Base-by-base conservation (phyloP, 1,140 invertebrate genomes). In the Dolichoris vasculosae region DNA sequence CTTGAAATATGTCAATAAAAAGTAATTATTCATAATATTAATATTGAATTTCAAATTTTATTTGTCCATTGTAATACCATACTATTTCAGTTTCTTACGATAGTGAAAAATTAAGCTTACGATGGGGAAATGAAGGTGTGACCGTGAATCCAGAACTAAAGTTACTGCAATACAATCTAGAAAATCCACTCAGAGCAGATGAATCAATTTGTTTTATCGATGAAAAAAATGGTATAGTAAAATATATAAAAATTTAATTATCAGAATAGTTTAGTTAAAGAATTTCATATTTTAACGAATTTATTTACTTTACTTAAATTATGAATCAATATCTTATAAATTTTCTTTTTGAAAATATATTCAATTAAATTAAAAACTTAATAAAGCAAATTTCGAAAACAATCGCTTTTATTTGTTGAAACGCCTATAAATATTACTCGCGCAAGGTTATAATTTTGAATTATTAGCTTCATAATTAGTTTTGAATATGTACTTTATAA, bases 121-220 rank as follows among this genome's bases (percentile, higher is more conserved):
- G 94, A 82, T 96, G 96, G 96, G 95, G 94, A 51, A 94, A 94
- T 82, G 93, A 94, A 2, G 96, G 96, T 0, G 96, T 97, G 0
- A 96, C 94, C 0, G 95, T 97, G 13, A 97, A 96, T 92, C 96
- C 96, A 13, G 96, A 97, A 90, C 90, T 97, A 23, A 96, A 96
- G 89, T 90, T 97, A 8, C 92, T 97, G 48, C 96, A 97, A 90
- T 97, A 97, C 88, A 95, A 96, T 90, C 95, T 97, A 82, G 95
- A 95, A 1, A 94, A 96, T 86, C 96, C 96, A 0, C 87, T 96
- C 73, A 91, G 95, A 64, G 89, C 96, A 17, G 95, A 96, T 88
- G 95, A 96, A 88, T 96, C 95, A 2, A 94, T 95, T 87, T 94
- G 95, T 87, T 96, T 95, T 85, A 96, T 96, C 93, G 93, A 94